Evolutionary conservation across 2,888 invertebrate species (phyloP), one percentile per base, ranked within the genome.

Genomic region (Furcula furcula): DNA sequence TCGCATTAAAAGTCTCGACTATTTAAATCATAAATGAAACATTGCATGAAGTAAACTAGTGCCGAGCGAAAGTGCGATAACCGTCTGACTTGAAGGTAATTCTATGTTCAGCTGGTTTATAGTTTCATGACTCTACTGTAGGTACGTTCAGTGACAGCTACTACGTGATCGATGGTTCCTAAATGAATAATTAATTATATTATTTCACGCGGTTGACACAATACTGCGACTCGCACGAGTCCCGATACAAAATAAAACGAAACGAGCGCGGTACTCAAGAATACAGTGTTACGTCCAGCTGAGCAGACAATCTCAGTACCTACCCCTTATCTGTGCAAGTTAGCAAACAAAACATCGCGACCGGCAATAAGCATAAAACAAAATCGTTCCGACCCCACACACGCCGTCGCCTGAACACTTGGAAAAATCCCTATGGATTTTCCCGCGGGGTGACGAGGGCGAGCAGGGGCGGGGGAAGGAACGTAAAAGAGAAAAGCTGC

Each of bases 401-500:
- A 83, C 81, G 81, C 75, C 81, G 82, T 80, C 83, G 84, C 76
- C 74, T 74, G 83, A 84, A 81, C 87, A 85, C 87, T 87, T 85
- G 87, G 86, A 87, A 87, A 87, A 88, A 86, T 86, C 87, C 88
- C 85, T 87, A 86, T 84, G 87, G 87, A 86, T 87, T 87, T 88
- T 86, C 87, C 81, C 70, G 74, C 69, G 76, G 76, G 70, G 72
- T 49, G 62, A 56, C 52, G 61, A 54, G 61, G 61, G 55, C 42
- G 53, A 46, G 35, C 53, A 57, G 60, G 60, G 48, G 53, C 38
- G 60, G 76, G 80, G 76, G 79, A 84, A 86, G 82, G 85, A 86
- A 87, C 87, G 87, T 88, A 89, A 89, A 89, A 89, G 89, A 90
- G 89, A 89, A 90, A 89, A 90, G 89, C 89, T 90, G 88, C 89